Base-by-base conservation (phyloP, 2,113 vertebrate species). In the Sorex fumeus region DNA sequence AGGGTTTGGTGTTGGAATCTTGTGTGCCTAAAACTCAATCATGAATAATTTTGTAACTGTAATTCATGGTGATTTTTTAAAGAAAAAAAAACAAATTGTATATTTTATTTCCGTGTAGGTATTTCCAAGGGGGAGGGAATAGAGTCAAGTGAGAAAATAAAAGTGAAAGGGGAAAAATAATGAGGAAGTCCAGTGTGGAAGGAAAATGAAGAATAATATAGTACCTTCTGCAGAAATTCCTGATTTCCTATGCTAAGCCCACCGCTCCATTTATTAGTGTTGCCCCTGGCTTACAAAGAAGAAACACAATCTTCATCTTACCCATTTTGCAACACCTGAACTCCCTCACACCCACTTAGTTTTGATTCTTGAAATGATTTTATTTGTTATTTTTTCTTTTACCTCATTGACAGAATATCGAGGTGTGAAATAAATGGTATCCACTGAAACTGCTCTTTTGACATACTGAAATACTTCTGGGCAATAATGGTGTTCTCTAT, bases 71-170 rank as follows among this genome's bases (percentile, higher is more conserved):
- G 57, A 60, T 60, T 66, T 9, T 30, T 84, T 71, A 78, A 78
- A 57, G 25, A 72, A 87, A 45, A 86, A 94, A 88, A 45, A 25
- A 8, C 8, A 62, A 74, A 88, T n/a, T 57, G 28, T 18, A 43
- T 43, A 23, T 34, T 45, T 81, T 6, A 34, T 4, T 67, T 87
- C 8, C 16, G n/a, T 67, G n/a, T 40, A 25, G 72, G 23, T 57
- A 70, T 64, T 84, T 93, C n/a, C 64, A 36, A 87, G 50, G 28
- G 40, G 70, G 79, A 87, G 27, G 8, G 30, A 86, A 30, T 1
- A 18, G 23, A 84, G 21, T 75, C 25, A 85, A 34, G n/a, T 66
- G 10, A 87, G 30, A 88, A 60, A 60, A 60, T 60, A 60, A 60
- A 67, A 62, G 6, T 40, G n/a, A 40, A 50, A 30, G 70, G 74